Evolutionary conservation across 2,888 invertebrate species (phyloP).

Genomic region (Capitulum mitella): DNA sequence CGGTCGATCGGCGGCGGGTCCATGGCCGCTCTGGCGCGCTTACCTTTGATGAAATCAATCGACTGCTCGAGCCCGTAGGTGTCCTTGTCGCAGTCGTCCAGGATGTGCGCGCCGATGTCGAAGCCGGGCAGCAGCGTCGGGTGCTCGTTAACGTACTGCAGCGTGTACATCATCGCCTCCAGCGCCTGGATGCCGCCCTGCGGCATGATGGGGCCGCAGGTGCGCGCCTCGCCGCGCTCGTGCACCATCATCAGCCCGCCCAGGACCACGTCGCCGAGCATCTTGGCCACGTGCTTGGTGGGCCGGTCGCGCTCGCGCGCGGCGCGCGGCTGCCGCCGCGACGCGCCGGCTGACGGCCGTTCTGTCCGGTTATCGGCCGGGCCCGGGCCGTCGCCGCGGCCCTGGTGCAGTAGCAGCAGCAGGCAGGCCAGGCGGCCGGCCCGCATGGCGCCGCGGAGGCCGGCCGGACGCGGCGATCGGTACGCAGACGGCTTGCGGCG

Average conservation of each 20-base stretch:
- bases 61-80: conserved; percentile 93
- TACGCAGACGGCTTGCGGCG: too few relatives aligned
- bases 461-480: too few relatives aligned
- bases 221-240: conserved; percentile 75
- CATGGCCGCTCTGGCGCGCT: too few relatives aligned
- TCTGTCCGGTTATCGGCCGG: too few relatives aligned
- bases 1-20: too few relatives aligned
- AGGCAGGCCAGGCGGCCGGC: too few relatives aligned
- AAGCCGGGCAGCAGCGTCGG: conserved; percentile 61
- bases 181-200: conserved; percentile 68
- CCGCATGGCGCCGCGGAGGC: too few relatives aligned
- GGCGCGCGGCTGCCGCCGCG: too few relatives aligned
- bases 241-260: too few relatives aligned
- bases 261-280: conserved; percentile 83
- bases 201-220: conserved; percentile 89
- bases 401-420: too few relatives aligned
- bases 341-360: too few relatives aligned
- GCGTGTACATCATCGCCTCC: conserved; percentile 84
- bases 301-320: neutral
- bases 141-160: conserved; percentile 63
- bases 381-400: too few relatives aligned
- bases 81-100: conserved; percentile 93
- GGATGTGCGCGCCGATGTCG: conserved; percentile 73
- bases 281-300: conserved; percentile 56
- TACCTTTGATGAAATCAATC: conserved; percentile 93